Percentiles rank a stretch among this genome's conserved stretches.
These are phyloP conservation scores for Anthophora plumipes DNA, from an alignment of 2,888 invertebrate genomes.

Conservation along the genomic window DNA sequence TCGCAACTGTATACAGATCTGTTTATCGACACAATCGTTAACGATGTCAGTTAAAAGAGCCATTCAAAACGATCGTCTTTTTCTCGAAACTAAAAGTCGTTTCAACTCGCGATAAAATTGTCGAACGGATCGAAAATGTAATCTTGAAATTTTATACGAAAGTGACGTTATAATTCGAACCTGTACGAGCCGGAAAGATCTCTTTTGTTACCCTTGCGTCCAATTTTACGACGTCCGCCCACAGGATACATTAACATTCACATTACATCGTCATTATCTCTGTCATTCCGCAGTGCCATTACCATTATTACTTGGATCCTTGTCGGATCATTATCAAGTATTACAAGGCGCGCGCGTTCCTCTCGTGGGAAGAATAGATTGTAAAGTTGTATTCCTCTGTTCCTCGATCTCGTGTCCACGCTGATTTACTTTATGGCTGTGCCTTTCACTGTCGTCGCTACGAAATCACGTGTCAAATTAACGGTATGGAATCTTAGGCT, in stretches of 20 bases:
- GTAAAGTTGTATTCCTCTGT: constrained; percentile 44
- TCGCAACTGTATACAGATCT: neutral
- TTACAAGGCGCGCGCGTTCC: constrained; percentile 58
- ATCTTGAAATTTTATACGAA: constrained; percentile 39
- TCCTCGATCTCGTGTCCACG: constrained; percentile 48
- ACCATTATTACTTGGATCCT: constrained; percentile 62
- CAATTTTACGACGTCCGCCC: constrained; percentile 60
- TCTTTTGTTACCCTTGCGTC: constrained; percentile 51
- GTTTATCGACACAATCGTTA: neutral
- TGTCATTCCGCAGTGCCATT: constrained; percentile 59
- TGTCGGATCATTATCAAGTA: constrained; percentile 63
- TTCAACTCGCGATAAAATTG: constrained; percentile 16
- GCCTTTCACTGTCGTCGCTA: constrained; percentile 30
- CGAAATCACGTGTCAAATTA: constrained; percentile 22
- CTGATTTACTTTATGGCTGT: constrained; percentile 51
- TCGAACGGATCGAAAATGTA: constrained; percentile 2
- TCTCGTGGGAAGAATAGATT: constrained; percentile 62
- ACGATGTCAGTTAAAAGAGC: neutral
- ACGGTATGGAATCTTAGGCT: neutral
- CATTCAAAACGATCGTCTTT: neutral
- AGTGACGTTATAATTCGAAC: constrained; percentile 47
- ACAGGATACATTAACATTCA: constrained; percentile 60
- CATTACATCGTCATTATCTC: constrained; percentile 64
- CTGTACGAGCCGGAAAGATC: constrained; percentile 25
- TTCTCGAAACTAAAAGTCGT: neutral